A percentile compares a stretch with the other conserved stretches of the same genome.
phyloP scores from a whole-genome alignment of 2,888 invertebrate species.

The Cordilura impudica region DNA sequence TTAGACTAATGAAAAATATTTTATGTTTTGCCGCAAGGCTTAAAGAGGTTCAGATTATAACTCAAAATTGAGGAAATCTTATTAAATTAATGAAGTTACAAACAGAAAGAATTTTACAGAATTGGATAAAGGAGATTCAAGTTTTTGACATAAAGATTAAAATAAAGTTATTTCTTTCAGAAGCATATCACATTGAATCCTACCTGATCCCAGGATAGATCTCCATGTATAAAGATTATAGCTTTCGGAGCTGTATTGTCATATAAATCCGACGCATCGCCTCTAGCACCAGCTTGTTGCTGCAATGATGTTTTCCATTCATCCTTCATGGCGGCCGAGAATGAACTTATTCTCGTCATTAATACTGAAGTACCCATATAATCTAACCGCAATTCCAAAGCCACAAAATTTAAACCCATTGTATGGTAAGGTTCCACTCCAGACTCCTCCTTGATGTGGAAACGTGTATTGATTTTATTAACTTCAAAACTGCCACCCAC shows the following conservation, averaged over 20 bases:
- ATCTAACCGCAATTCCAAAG: slow-evolving; percentile 93
- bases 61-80: no score
- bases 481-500: slow-evolving; percentile 97
- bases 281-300: slow-evolving; percentile 62
- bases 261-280: slow-evolving; percentile 62
- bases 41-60: no score
- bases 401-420: slow-evolving; percentile 88
- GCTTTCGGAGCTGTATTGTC: slow-evolving; percentile 81
- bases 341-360: slow-evolving; percentile 91
- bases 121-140: no score
- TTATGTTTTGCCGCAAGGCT: no score
- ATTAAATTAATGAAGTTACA: no score
- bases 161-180: no score
- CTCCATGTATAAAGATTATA: slow-evolving; percentile 94
- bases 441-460: slow-evolving; percentile 93
- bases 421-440: slow-evolving; percentile 93
- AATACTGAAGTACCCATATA: slow-evolving; percentile 98
- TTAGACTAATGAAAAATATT: no score
- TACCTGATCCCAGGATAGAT: slow-evolving; percentile 93
- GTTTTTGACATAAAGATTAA: no score
- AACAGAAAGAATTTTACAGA: no score
- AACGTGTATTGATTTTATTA: slow-evolving; percentile 91
- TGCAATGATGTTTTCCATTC: slow-evolving; percentile 85
- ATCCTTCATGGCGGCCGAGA: slow-evolving; percentile 89
- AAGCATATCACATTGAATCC: no score